Evolutionary conservation across 2,888 invertebrate genomes (phyloP).

Genomic region (Camponotus fellah): DNA sequence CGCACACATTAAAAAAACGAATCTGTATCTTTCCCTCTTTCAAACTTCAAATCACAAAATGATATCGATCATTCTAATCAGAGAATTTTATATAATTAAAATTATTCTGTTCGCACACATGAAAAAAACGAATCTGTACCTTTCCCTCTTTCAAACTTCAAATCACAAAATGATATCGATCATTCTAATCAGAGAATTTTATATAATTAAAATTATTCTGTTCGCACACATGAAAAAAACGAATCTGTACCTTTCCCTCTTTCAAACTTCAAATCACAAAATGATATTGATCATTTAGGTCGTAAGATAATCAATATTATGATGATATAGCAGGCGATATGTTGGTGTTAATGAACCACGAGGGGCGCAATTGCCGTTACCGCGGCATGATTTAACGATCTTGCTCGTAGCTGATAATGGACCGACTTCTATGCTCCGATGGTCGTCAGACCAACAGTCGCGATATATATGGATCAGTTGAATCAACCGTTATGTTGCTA

Average conservation of each 20-base stretch:
- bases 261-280: background rate
- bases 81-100: too few relatives aligned
- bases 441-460: constrained; percentile 31
- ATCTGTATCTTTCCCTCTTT: too few relatives aligned
- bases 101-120: too few relatives aligned
- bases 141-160: too few relatives aligned
- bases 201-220: background rate
- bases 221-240: background rate
- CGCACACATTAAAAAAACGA: too few relatives aligned
- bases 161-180: too few relatives aligned
- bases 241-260: background rate
- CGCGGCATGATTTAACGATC: constrained; percentile 74
- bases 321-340: constrained; percentile 52
- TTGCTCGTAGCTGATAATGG: constrained; percentile 69
- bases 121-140: too few relatives aligned
- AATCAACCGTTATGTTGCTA: constrained; percentile 76
- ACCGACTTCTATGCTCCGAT: constrained; percentile 47
- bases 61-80: too few relatives aligned
- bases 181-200: background rate
- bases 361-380: constrained; percentile 66
- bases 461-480: constrained; percentile 71
- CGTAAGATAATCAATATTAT: constrained; percentile 24
- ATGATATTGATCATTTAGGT: background rate
- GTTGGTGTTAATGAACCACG: constrained; percentile 71
- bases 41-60: too few relatives aligned